Percentiles rank a stretch among this genome's conserved stretches.
phyloP scores from a whole-genome alignment of 2,113 vertebrate species.

The Excalfactoria chinensis region DNA sequence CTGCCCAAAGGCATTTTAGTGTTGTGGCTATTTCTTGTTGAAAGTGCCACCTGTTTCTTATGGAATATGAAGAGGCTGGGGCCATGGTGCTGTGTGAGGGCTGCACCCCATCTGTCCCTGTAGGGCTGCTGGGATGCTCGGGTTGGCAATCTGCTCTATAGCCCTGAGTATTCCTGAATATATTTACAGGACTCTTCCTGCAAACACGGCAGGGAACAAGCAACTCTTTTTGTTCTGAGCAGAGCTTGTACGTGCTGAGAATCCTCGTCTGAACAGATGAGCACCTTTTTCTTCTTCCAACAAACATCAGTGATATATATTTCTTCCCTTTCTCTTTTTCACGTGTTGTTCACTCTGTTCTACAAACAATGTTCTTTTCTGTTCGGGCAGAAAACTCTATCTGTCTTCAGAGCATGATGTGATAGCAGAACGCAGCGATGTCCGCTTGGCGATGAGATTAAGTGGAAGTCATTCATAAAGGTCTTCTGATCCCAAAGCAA shows the following conservation, averaged over 20 bases:
- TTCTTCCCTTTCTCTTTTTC: rapidly evolving
- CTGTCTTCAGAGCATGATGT: constrained; percentile 37
- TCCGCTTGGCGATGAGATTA: background rate
- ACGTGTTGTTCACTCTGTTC: background rate
- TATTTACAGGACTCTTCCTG: constrained; percentile 31
- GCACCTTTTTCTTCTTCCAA: background rate
- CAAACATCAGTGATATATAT: background rate
- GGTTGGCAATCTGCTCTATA: background rate
- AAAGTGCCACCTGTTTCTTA: background rate
- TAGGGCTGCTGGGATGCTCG: background rate
- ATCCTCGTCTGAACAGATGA: constrained; percentile 50
- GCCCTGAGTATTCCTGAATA: background rate
- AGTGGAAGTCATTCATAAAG: constrained; percentile 42
- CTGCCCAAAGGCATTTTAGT: background rate
- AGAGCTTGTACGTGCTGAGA: constrained; percentile 39
- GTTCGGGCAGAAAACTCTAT: background rate
- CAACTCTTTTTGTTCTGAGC: constrained; percentile 29
- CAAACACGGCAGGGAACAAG: background rate
- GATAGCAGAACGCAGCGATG: background rate
- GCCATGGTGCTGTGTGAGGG: rapidly evolving
- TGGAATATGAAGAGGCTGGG: rapidly evolving
- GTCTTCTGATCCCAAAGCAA: constrained; percentile 36
- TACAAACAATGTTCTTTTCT: constrained; percentile 52
- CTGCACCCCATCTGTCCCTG: background rate
- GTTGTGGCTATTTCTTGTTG: background rate